Percentiles rank a stretch among this genome's conserved stretches.
Evolutionary conservation across 2,888 invertebrate species (phyloP).

Genomic region (Selenia dentaria): DNA sequence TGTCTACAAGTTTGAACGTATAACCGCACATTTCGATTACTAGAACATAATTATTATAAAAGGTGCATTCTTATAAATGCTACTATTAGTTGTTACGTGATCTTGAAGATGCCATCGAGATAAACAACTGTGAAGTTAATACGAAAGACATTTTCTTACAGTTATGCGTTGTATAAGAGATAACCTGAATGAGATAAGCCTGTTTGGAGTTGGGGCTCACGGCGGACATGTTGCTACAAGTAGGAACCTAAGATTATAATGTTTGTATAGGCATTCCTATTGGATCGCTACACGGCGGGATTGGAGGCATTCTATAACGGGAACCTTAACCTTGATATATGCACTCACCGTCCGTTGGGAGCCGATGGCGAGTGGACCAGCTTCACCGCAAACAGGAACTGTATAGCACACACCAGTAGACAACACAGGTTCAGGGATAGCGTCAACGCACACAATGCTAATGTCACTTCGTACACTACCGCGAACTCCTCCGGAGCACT

Average conservation of each 20-base stretch:
- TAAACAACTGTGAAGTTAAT: slow-evolving; percentile 28
- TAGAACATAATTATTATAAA: background rate
- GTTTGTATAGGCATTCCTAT: slow-evolving; percentile 52
- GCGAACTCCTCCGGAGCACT: slow-evolving; percentile 91
- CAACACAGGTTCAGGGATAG: slow-evolving; percentile 95
- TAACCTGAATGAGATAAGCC: slow-evolving; percentile 70
- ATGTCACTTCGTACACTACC: slow-evolving; percentile 95
- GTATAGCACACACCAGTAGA: slow-evolving; percentile 96
- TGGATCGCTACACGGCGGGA: slow-evolving; percentile 53
- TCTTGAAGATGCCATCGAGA: slow-evolving; percentile 14
- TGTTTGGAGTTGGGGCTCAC: slow-evolving; percentile 49
- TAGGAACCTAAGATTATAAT: slow-evolving; percentile 59
- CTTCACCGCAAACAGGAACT: slow-evolving; percentile 97
- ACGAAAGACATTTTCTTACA: slow-evolving; percentile 61
- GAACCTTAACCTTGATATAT: slow-evolving; percentile 8
- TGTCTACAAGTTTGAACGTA: slow-evolving; percentile 47
- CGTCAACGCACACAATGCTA: slow-evolving; percentile 95
- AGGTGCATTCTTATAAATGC: too few species aligned
- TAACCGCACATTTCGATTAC: slow-evolving; percentile 23
- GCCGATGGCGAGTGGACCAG: slow-evolving; percentile 94
- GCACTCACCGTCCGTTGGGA: slow-evolving; percentile 87
- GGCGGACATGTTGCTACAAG: slow-evolving; percentile 42
- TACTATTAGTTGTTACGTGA: too few species aligned
- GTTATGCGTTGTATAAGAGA: slow-evolving; percentile 68
- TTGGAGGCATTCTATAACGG: slow-evolving; percentile 54